Base-by-base conservation (phyloP, 2,113 vertebrate species). In the Trachemys scripta region DNA sequence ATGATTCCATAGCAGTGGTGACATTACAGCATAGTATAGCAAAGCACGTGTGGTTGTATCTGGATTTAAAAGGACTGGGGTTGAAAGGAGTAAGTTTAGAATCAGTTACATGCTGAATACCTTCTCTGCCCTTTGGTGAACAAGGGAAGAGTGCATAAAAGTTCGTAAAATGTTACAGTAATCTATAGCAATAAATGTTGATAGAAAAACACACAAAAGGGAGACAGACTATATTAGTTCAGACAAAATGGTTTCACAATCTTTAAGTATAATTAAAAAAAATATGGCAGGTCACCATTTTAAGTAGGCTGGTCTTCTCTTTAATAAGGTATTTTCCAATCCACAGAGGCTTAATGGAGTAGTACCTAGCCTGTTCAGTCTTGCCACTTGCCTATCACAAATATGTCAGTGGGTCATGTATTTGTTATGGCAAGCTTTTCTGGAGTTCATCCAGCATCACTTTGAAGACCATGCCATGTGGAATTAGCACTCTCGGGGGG, bases 1-100 rank as follows among this genome's bases (percentile, higher is more conserved):
- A 76, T 76, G 72, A 45, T 76, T 38, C 72, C 72, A 25, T 76
- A 38, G 72, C 22, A 25, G 42, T n/a, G 42, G 38, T 76, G n/a
- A 45, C 47, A 51, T 38, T 88, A 0, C n/a, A 87, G 53, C n/a
- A 91, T 79, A 56, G 69, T 17, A 22, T 24, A 82, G 35, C 35
- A 54, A 50, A 92, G 80, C 17, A 87, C 17, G n/a, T 31, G 35
- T 50, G 85, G 53, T 29, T 51, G 2, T 81, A 50, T 49, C 84
- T 91, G 72, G 80, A 56, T 91, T 95, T 87, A 57, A 90, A 94
- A 84, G 86, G 88, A 86, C 16, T 22, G 65, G 57, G 88, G 29
- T 56, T 87, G 29, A 84, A 38, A 57, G 38, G 72, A 62, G 6
- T 47, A 90, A 92, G 84, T 31, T n/a, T 65, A 1, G 51, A 78